Evolutionary conservation across 2,888 invertebrate species (phyloP).

Genomic region (Eupithecia dodoneata): DNA sequence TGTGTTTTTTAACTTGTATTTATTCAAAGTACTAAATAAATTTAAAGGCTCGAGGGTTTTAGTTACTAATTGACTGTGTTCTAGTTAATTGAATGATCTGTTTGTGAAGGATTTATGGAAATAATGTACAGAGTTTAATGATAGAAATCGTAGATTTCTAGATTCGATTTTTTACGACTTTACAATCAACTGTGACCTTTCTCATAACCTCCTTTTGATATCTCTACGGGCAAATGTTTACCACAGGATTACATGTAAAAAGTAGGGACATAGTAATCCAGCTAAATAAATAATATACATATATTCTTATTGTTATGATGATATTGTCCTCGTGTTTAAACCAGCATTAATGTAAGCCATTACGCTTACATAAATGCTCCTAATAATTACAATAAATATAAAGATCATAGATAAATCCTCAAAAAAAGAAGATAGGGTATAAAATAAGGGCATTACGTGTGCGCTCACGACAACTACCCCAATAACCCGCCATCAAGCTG

Average conservation of each 20-base stretch:
- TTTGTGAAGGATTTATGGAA: conserved; percentile 12
- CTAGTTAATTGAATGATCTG: conserved; percentile 26
- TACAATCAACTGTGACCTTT: neutral
- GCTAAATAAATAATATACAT: too few species aligned
- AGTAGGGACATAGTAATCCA: too few species aligned
- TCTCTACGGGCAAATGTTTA: neutral
- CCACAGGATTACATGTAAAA: neutral
- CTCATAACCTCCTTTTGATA: neutral
- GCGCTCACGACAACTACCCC: conserved; percentile 36
- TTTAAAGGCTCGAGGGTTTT: conserved; percentile 42
- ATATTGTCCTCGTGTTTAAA: neutral
- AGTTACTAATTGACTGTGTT: conserved; percentile 35
- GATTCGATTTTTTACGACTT: neutral
- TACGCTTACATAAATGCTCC: neutral
- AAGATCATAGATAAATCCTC: neutral
- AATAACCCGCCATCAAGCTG: conserved; percentile 49
- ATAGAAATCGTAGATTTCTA: neutral
- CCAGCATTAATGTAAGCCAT: too few species aligned
- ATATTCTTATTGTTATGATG: neutral
- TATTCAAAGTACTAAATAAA: conserved; percentile 59
- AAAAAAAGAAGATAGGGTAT: conserved; percentile 3
- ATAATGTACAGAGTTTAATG: neutral
- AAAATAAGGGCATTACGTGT: conserved; percentile 30
- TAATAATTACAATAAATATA: neutral
- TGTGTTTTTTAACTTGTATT: conserved; percentile 59